Evolutionary conservation across 2,888 invertebrate genomes (phyloP).

Genomic region (Orchestes rusci): DNA sequence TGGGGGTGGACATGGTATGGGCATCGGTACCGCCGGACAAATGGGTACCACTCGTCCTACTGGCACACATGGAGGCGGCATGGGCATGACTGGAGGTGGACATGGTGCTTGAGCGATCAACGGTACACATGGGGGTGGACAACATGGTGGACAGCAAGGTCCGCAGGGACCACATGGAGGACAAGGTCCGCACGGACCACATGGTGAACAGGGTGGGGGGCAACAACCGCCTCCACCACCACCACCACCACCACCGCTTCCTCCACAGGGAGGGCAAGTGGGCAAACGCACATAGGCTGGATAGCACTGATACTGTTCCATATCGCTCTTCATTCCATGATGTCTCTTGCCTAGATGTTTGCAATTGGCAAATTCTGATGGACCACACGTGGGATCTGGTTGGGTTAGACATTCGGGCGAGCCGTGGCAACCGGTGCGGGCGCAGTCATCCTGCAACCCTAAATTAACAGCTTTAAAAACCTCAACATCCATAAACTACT

Average conservation of each 20-base stretch:
- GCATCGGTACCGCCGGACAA: slow-evolving; percentile 32
- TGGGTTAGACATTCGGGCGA: slow-evolving; percentile 45
- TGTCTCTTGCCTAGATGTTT: slow-evolving; percentile 37
- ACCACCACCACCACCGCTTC: slow-evolving; percentile 5
- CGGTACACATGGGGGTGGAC: slow-evolving; percentile 33
- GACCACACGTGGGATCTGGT: slow-evolving; percentile 48
- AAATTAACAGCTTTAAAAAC: too few species aligned
- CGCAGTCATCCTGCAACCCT: slow-evolving; percentile 55
- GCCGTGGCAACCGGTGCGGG: slow-evolving; percentile 48
- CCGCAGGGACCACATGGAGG: slow-evolving; percentile 27
- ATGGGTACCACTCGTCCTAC: slow-evolving; percentile 33
- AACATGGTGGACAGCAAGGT: slow-evolving; percentile 27
- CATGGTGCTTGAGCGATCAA: slow-evolving; percentile 34
- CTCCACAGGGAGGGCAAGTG: slow-evolving; percentile 28
- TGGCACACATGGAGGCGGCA: slow-evolving; percentile 34
- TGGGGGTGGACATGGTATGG: slow-evolving; percentile 33
- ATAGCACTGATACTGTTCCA: slow-evolving; percentile 35
- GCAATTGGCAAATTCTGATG: slow-evolving; percentile 39
- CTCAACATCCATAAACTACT: not conserved
- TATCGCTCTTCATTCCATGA: slow-evolving; percentile 10
- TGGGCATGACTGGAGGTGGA: slow-evolving; percentile 34
- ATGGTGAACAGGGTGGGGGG: slow-evolving; percentile 25
- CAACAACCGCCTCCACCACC: slow-evolving; percentile 4
- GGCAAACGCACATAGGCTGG: slow-evolving; percentile 35
- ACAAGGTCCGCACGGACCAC: slow-evolving; percentile 30